phyloP scores from a whole-genome alignment of 2,888 invertebrate genomes.

The Caradrina kadenii region DNA sequence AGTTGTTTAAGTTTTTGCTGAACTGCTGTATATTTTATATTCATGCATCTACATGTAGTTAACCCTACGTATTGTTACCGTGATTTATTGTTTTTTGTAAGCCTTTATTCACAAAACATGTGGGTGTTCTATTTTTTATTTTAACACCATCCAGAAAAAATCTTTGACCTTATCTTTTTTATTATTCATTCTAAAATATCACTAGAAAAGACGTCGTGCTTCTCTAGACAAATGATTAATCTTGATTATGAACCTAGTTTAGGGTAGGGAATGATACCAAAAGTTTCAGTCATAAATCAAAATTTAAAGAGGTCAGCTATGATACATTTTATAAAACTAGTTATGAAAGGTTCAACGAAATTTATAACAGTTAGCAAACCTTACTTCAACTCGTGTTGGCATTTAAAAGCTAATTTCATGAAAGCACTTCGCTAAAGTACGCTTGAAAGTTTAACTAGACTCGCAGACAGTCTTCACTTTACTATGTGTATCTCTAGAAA shows the following conservation, averaged over 20 bases:
- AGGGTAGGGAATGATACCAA: neutral
- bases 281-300: constrained; percentile 9
- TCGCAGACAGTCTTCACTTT: neutral
- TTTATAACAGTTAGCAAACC: neutral
- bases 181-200: no score
- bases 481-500: constrained; percentile 3
- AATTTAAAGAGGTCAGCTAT: neutral
- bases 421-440: constrained; percentile 1
- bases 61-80: no score
- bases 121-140: no score
- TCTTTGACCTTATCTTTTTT: no score
- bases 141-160: no score
- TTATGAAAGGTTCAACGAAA: neutral
- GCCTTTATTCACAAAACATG: no score
- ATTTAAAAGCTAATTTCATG: constrained; percentile 13
- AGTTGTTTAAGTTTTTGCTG: no score
- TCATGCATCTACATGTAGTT: no score
- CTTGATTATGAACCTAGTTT: constrained; percentile 6
- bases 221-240: neutral
- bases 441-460: constrained; percentile 19
- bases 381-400: neutral
- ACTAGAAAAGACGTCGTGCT: neutral
- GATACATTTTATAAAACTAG: neutral
- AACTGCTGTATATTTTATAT: no score
- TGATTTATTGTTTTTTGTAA: no score